Conservation (phyloP, 2,797 vertebrate genomes). For the Cuculus canorus region DNA sequence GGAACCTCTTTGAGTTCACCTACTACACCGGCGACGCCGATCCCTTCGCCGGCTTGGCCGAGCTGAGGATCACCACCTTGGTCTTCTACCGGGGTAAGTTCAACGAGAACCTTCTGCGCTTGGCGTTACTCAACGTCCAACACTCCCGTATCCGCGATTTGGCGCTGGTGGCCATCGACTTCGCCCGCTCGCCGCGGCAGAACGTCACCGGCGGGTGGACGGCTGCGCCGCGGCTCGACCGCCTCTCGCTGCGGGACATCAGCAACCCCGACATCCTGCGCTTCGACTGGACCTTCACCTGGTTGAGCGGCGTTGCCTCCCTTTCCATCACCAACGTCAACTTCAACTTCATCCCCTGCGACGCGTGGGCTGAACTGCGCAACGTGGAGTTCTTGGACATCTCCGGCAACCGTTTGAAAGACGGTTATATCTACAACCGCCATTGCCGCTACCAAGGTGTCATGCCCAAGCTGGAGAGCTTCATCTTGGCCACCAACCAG, state of each 20-base stretch:
- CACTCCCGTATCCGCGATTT: slow-evolving; percentile 68
- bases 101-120: slow-evolving; percentile 84
- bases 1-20: slow-evolving; percentile 86
- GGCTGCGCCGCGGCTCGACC: slow-evolving; percentile 74
- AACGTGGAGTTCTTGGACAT: slow-evolving; percentile 75
- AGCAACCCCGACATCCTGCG: slow-evolving; percentile 88
- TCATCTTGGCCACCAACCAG: slow-evolving; percentile 77
- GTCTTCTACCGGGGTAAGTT: slow-evolving; percentile 86
- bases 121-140: slow-evolving; percentile 80
- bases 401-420: slow-evolving; percentile 78
- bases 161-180: slow-evolving; percentile 83
- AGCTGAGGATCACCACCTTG: slow-evolving; percentile 68
- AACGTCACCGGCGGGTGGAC: slow-evolving; percentile 63
- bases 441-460: slow-evolving; percentile 73
- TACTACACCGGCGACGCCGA: slow-evolving; percentile 78
- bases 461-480: slow-evolving; percentile 74
- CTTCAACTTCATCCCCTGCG: slow-evolving; percentile 86
- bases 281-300: slow-evolving; percentile 89
- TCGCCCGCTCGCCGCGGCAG: slow-evolving; percentile 81
- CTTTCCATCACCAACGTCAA: slow-evolving; percentile 82
- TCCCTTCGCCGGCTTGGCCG: slow-evolving; percentile 77
- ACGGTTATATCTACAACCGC: slow-evolving; percentile 78
- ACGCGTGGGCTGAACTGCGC: slow-evolving; percentile 82
- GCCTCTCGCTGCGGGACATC: slow-evolving; percentile 84
- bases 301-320: slow-evolving; percentile 79